Base-by-base conservation (phyloP, 2,888 invertebrate genomes). In the Himalopsyche tibetana region DNA sequence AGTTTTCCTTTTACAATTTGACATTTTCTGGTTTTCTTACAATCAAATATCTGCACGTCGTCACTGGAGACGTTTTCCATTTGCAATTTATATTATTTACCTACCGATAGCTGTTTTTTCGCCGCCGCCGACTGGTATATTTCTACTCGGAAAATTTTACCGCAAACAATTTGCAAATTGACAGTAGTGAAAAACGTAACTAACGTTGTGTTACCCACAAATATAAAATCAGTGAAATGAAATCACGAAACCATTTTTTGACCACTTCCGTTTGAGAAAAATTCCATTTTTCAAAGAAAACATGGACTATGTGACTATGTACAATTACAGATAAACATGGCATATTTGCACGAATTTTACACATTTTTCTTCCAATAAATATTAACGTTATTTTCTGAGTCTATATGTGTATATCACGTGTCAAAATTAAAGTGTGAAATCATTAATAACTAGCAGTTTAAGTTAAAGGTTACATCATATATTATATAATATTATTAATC, bases 1-100 rank as follows among this genome's bases (percentile, higher is more conserved):
- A 4, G 74, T 74, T 19, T 63, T 74, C 12, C 36, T 12, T 12
- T 36, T 36, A 38, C 12, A 36, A 36, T 74, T 74, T 74, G 74
- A 38, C 74, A 74, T 74, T 74, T 74, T 36, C 36, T 36, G 74
- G 74, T 74, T 74, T 74, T 74, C 36, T 12, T 38, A 74, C 74
- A 74, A 74, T 74, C 74, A 38, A 74, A 74, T 74, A 74, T 36
- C 74, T 74, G 74, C 74, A 74, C 38, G 74, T 36, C 8, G 74
- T 15, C 36, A 38, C 74, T 74, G 9, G 74, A 12, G 74, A 74
- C 38, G 38, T 74, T 74, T 74, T 74, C 74, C 74, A 74, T 74
- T 74, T 74, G 74, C 36, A 74, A 74, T 74, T 74, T 74, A 38
- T 74, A 74, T 74, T 74, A 74, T 74, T 74, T 74, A 74, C 74